Conservation (phyloP, 2,797 vertebrate genomes). For the Synaphobranchus kaupii region DNA sequence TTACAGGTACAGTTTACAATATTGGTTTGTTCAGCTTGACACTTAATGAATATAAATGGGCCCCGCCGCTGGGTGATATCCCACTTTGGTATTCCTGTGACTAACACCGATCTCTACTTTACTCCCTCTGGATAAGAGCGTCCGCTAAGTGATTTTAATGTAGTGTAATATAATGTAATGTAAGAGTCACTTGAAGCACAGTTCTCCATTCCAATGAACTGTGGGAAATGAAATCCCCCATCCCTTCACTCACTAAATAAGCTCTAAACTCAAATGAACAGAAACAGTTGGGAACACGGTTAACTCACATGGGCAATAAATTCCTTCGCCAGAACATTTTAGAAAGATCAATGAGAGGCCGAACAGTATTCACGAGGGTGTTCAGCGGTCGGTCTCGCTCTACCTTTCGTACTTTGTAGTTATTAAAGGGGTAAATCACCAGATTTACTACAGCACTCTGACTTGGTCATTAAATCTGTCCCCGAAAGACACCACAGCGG, state of each 20-base stretch:
- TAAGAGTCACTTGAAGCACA: background rate
- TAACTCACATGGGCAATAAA: background rate
- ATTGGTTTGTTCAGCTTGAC: slow-evolving; percentile 1
- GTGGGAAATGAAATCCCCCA: background rate
- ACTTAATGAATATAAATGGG: background rate
- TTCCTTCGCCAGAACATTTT: background rate
- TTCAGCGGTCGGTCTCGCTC: background rate
- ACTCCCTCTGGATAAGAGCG: background rate
- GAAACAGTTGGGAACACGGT: background rate
- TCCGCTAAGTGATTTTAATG: background rate
- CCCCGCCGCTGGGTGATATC: background rate
- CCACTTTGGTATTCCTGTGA: background rate
- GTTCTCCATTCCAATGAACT: background rate
- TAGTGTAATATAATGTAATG: background rate
- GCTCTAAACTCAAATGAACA: background rate
- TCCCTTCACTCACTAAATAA: background rate
- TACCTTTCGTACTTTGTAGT: background rate
- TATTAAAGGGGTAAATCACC: slow-evolving; percentile 19
- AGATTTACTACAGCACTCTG: slow-evolving; percentile 7
- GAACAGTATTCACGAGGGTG: background rate
- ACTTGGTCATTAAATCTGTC: background rate
- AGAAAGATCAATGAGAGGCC: background rate
- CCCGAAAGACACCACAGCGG: background rate
- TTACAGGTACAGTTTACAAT: background rate
- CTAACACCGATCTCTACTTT: background rate